Conservation (phyloP, 1,140 invertebrate species). For the Druon quercuslanigerum region DNA sequence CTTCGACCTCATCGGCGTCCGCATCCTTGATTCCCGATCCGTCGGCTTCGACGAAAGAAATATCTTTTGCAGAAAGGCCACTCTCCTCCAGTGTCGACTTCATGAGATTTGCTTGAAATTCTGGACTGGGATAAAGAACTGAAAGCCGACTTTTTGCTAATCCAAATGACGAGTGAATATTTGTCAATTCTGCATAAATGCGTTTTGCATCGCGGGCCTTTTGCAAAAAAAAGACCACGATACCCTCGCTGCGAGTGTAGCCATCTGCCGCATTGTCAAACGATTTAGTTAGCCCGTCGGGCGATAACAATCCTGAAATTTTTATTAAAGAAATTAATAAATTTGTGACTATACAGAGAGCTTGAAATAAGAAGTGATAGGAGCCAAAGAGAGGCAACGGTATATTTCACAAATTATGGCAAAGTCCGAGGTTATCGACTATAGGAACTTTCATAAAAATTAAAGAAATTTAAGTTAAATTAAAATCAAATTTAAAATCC, state of each 20-base stretch:
- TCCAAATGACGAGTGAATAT: conserved; percentile 78
- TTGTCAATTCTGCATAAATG: conserved; percentile 78
- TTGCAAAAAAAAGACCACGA: conserved; percentile 79
- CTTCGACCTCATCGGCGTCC: conserved; percentile 89
- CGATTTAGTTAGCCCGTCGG: conserved; percentile 81
- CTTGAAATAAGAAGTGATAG: too few species aligned
- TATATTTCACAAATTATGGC: too few species aligned
- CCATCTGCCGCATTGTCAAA: conserved; percentile 79
- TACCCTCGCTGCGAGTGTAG: conserved; percentile 81
- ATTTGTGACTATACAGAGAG: too few species aligned
- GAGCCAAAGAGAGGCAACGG: too few species aligned
- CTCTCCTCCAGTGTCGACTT: conserved; percentile 38
- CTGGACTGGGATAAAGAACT: conserved; percentile 73
- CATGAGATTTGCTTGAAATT: conserved; percentile 43
- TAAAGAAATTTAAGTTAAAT: too few species aligned
- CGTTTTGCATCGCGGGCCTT: conserved; percentile 75
- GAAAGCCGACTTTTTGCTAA: conserved; percentile 72
- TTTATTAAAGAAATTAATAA: not conserved
- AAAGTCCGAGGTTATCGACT: too few species aligned
- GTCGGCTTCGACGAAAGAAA: conserved; percentile 61
- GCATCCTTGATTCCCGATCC: conserved; percentile 78
- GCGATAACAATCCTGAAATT: conserved; percentile 63
- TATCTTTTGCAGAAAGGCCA: conserved; percentile 47
- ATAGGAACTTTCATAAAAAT: too few species aligned
- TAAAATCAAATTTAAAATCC: too few species aligned